Evolutionary conservation across 2,888 invertebrate genomes (phyloP), one percentile per base, ranked within the genome.

Genomic region (Trichogramma evanescens): DNA sequence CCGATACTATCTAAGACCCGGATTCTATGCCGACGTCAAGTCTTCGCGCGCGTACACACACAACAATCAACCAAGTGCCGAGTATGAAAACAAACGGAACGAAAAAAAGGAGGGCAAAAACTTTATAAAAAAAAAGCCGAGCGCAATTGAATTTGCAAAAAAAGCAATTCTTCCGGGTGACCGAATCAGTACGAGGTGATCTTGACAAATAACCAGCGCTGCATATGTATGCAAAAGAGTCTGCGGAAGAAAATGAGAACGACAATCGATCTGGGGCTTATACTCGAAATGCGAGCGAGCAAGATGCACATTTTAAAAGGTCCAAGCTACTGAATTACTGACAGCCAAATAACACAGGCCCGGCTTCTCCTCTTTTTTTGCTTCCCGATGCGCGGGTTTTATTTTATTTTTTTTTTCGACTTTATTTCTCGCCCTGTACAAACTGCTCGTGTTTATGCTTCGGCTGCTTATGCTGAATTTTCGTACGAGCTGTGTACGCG

Each of bases 311-410:
- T 66, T 66, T 69, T 68, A 68, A 69, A 67, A 69, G 68, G 63
- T 63, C 65, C 65, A 66, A 61, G 68, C 71, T 72, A 72, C 71
- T 69, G 71, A 71, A 72, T 72, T 72, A 71, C 71, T 69, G 71
- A 70, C 72, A 71, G 70, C 70, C 71, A 71, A 72, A 72, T 72
- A 72, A 72, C 70, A 26, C 26, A 71, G 70, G 67, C 66, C 68
- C 26, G 26, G 26, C 26, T 26, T 26, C 26, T 26, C 26, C 26
- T 26, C 26, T 26, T 26, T 26, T 13, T 26, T 26, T 26, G 26
- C 26, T 26, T 26, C 26, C 26, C 26, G 26, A 26, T 26, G 26
- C 26, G 26, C 26, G 26, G 26, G 26, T 26, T 26, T 26, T 26
- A 26, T 26, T 26, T 26, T 26, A 26, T 26, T 26, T 26, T 54